phyloP scores from a whole-genome alignment of 2,113 vertebrate genomes.

The Calypte anna region DNA sequence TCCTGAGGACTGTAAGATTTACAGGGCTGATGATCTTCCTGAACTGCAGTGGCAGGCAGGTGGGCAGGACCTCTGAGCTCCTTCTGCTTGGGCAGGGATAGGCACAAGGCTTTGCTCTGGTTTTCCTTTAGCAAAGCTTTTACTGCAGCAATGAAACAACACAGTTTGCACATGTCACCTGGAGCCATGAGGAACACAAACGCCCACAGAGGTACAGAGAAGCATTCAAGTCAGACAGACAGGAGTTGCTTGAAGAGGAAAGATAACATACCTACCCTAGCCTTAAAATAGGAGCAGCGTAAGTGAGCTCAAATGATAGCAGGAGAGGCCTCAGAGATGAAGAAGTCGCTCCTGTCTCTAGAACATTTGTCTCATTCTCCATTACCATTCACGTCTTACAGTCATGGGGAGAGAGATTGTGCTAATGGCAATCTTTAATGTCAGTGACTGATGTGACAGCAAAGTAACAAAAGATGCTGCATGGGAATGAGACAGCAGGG shows the following conservation, averaged over 20 bases:
- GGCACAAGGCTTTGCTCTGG: not conserved
- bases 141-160: not conserved
- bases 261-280: constrained; percentile 67
- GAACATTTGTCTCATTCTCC: constrained; percentile 31
- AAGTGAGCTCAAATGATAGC: constrained; percentile 58
- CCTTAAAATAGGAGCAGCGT: constrained; percentile 56
- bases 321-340: constrained; percentile 48
- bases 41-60: not conserved
- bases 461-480: constrained; percentile 25
- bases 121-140: constrained; percentile 57
- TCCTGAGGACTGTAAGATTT: not conserved
- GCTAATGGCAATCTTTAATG: constrained; percentile 54
- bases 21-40: not conserved
- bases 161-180: not conserved
- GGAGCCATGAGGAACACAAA: not conserved
- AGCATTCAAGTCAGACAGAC: not conserved
- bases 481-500: constrained; percentile 36
- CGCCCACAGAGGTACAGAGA: not conserved
- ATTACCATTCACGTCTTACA: constrained; percentile 11
- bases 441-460: constrained; percentile 55
- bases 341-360: constrained; percentile 54
- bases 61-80: not conserved
- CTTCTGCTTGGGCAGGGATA: not conserved
- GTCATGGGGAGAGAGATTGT: constrained; percentile 47
- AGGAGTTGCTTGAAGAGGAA: constrained; percentile 40